These are phyloP conservation scores for Carapus acus DNA, from an alignment of 2,797 vertebrate species.

Conservation along the genomic window DNA sequence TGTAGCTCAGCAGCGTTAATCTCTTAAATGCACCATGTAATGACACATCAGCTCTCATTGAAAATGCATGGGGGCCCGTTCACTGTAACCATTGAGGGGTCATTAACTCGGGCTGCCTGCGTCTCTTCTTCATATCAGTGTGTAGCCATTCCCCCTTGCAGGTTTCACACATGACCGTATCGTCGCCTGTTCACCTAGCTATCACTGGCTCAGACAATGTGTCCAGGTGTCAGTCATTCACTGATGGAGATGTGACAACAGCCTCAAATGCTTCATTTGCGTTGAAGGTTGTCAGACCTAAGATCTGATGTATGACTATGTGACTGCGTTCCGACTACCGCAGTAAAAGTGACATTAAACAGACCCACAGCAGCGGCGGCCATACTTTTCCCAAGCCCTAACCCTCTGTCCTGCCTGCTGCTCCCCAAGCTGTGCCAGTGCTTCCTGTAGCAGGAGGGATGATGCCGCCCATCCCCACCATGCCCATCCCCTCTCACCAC, in stretches of 20 bases:
- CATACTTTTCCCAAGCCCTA: constrained; percentile 4
- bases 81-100: constrained; percentile 45
- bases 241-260: no score
- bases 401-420: constrained; percentile 36
- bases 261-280: no score
- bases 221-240: no score
- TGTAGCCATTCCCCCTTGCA: no score
- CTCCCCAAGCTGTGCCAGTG: constrained; percentile 72
- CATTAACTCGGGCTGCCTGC: constrained; percentile 2
- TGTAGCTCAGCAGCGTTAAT: constrained; percentile 22
- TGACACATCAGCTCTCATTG: constrained; percentile 44
- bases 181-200: no score
- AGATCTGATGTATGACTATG: no score
- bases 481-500: constrained; percentile 68
- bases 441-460: constrained; percentile 75
- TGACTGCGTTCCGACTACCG: background rate
- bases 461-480: constrained; percentile 73
- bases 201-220: no score
- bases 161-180: no score
- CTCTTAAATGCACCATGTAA: constrained; percentile 39
- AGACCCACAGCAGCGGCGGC: background rate
- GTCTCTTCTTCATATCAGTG: no score
- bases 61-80: constrained; percentile 54
- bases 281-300: no score
- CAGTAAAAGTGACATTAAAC: background rate